These are phyloP conservation scores for Amazona ochrocephala DNA, from an alignment of 2,797 vertebrate species.

Conservation along the genomic window DNA sequence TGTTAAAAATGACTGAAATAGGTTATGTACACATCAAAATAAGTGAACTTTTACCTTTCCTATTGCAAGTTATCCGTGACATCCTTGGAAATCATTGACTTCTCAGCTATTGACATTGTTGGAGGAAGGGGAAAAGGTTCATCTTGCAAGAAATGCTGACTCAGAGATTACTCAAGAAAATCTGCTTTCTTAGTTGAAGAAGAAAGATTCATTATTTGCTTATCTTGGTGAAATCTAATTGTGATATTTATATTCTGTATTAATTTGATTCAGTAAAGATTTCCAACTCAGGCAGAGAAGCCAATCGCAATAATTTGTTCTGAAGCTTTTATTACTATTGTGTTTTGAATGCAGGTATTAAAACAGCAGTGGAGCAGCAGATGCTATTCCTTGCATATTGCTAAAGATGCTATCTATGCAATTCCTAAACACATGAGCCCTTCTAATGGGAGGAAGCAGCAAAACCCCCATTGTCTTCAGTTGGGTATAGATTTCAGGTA, in stretches of 20 bases:
- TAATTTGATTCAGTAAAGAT: constrained; percentile 67
- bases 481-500: neutral
- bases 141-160: constrained; percentile 65
- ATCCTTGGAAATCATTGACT: constrained; percentile 79
- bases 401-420: constrained; percentile 60
- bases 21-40: constrained; percentile 70
- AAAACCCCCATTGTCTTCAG: constrained; percentile 52
- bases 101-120: constrained; percentile 64
- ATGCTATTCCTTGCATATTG: constrained; percentile 42
- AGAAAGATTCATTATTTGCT: constrained; percentile 47
- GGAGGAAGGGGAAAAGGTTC: constrained; percentile 50
- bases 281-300: constrained; percentile 60
- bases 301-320: constrained; percentile 67
- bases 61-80: constrained; percentile 72
- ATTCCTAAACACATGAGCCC: constrained; percentile 37
- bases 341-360: constrained; percentile 63
- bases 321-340: constrained; percentile 71
- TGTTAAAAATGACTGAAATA: constrained; percentile 73
- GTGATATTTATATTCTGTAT: constrained; percentile 62
- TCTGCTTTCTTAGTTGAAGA: constrained; percentile 44
- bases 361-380: constrained; percentile 55
- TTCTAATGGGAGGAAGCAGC: constrained; percentile 57
- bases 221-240: constrained; percentile 66
- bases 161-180: constrained; percentile 61
- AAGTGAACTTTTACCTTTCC: constrained; percentile 76